phyloP scores from a whole-genome alignment of 2,113 vertebrate genomes.

The Ailuropoda melanoleuca region DNA sequence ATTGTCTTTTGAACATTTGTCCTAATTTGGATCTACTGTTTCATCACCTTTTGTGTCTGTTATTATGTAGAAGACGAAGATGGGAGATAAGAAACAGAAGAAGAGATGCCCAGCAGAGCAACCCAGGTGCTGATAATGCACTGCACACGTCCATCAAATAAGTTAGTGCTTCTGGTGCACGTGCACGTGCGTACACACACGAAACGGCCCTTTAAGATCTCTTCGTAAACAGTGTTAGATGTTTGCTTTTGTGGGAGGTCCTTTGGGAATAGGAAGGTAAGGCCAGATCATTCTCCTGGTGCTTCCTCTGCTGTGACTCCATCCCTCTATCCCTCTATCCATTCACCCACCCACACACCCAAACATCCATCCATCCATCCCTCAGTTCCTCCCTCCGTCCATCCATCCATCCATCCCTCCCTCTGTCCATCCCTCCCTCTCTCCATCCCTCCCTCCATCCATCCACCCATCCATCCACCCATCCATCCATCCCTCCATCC shows the following conservation, averaged over 20 bases:
- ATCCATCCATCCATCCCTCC: too few relatives aligned
- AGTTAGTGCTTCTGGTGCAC: background rate
- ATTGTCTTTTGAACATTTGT: too few relatives aligned
- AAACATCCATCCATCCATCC: background rate
- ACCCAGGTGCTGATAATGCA: background rate
- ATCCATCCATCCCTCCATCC: background rate
- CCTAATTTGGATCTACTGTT: background rate
- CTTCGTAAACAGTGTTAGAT: background rate
- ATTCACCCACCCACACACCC: background rate
- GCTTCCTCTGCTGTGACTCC: background rate
- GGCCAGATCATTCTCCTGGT: background rate
- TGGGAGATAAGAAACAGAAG: background rate
- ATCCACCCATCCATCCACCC: too few relatives aligned
- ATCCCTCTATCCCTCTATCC: background rate
- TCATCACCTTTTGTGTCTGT: background rate
- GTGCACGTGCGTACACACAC: rapidly evolving
- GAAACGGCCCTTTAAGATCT: background rate
- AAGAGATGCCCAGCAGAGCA: background rate
- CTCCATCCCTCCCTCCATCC: too few relatives aligned
- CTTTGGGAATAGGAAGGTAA: background rate
- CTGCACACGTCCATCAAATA: background rate
- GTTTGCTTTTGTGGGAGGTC: background rate
- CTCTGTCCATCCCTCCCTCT: rapidly evolving
- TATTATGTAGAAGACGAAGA: background rate
- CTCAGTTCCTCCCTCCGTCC: background rate